Evolutionary conservation across 1,140 invertebrate species (phyloP).

Genomic region (Scaptomyza montana): DNA sequence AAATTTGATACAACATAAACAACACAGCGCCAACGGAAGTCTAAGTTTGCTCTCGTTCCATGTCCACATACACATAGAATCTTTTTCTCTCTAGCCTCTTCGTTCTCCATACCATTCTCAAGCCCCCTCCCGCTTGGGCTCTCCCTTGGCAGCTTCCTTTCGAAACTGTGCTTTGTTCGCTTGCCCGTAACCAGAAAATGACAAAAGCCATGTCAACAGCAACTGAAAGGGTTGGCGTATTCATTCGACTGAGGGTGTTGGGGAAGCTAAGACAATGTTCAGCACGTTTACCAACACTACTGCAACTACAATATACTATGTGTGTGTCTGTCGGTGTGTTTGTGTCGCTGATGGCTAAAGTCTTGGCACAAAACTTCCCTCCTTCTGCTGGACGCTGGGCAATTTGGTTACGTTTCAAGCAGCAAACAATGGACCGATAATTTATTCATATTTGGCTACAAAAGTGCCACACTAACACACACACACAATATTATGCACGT

Average conservation of each 20-base stretch:
- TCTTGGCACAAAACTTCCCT: constrained; percentile 52
- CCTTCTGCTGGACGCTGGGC: constrained; percentile 42
- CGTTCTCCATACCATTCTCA: not conserved
- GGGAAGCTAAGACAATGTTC: constrained; percentile 68
- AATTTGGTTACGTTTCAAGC: constrained; percentile 75
- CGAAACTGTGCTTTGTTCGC: constrained; percentile 65
- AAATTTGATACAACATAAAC: constrained; percentile 68
- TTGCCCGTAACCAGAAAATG: constrained; percentile 78
- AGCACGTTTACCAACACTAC: constrained; percentile 12
- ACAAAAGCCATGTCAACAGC: constrained; percentile 80
- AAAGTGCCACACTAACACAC: constrained; percentile 41
- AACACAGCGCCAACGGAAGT: constrained; percentile 56
- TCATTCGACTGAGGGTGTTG: constrained; percentile 13
- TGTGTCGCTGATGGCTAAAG: constrained; percentile 67
- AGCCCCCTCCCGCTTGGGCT: not conserved
- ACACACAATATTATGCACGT: not conserved
- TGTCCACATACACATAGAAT: constrained; percentile 26
- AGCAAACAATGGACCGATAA: constrained; percentile 75
- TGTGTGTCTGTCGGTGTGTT: not conserved
- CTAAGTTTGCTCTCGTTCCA: constrained; percentile 48
- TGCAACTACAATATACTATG: not conserved
- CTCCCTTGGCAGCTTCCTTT: constrained; percentile 37
- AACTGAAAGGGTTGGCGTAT: constrained; percentile 63
- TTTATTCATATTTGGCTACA: constrained; percentile 77
- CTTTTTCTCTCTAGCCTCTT: not conserved